Evolutionary conservation across 2,888 invertebrate genomes (phyloP), one percentile per base, ranked within the genome.

Genomic region (Tortricodes alternella): DNA sequence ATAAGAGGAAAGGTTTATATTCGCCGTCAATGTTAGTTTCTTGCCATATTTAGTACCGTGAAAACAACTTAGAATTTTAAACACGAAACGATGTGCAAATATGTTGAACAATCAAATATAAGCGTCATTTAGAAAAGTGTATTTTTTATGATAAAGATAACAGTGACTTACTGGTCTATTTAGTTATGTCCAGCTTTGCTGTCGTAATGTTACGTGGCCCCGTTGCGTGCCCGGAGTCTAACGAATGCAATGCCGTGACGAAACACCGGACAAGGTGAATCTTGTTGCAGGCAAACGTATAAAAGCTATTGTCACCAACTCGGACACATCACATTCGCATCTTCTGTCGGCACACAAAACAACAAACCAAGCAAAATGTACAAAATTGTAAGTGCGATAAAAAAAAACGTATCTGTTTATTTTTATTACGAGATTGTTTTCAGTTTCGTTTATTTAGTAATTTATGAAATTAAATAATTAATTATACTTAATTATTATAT

Each of bases 251-350:
- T 63, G 59, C 63, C 65, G 69, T 88, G 89, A 78, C 81, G 89
- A 89, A 87, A 90, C 70, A 16, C 49, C 66, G 63, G 65, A 80
- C 90, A 90, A 90, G 89, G 90, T 89, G 88, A 89, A 87, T 90
- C 89, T 83, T 77, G 58, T 65, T 64, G 29, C 29, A 29, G 29
- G 67, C 67, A 72, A 64, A 71, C 64, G 84, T 90, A 90, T 90
- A 90, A 83, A 90, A 89, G 85, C 80, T 83, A 83, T 74, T 82
- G 85, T 79, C 79, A 68, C 70, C 74, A 67, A 78, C 76, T 70
- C 53, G 62, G 66, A 64, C 62, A 74, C 80, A 87, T 82, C 85
- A 85, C 79, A 82, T 67, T 76, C 70, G 71, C 74, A 78, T 82
- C 79, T 73, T 83, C 79, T 76, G 74, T 76, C 78, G 66, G 69